These are phyloP conservation scores for Labeo catla DNA, from an alignment of 2,113 vertebrate genomes.

Conservation along the genomic window DNA sequence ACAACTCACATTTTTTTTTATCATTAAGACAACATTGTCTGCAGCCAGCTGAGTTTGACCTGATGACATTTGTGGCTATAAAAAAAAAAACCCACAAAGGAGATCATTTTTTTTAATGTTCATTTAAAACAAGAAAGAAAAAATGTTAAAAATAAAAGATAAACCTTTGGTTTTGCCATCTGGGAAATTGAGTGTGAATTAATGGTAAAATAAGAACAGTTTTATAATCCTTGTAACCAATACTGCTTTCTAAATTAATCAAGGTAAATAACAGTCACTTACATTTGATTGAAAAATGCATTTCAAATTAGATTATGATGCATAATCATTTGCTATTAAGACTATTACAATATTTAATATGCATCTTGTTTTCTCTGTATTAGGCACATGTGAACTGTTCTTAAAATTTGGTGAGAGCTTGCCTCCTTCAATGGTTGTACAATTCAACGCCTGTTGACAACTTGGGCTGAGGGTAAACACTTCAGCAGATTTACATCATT, in stretches of 20 bases:
- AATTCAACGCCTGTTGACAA: constrained; percentile 59
- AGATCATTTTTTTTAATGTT: neutral
- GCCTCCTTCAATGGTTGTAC: constrained; percentile 43
- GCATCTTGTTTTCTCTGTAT: constrained; percentile 22
- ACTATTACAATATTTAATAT: neutral
- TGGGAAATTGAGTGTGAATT: neutral
- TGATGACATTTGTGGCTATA: neutral
- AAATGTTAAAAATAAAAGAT: neutral
- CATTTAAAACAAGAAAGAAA: neutral
- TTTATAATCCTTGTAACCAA: neutral
- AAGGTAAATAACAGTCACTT: neutral
- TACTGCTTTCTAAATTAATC: neutral
- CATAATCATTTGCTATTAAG: neutral
- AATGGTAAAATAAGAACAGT: neutral
- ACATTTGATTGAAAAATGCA: neutral
- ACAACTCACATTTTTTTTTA: neutral
- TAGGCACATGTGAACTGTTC: constrained; percentile 20
- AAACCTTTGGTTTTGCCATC: neutral
- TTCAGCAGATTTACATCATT: constrained; percentile 58
- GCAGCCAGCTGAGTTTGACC: neutral
- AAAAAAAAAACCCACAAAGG: neutral
- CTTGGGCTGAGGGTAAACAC: constrained; percentile 50
- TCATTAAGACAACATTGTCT: constrained; percentile 42
- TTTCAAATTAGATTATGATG: neutral
- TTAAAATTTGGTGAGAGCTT: constrained; percentile 8